Evolutionary conservation across 2,888 invertebrate species (phyloP).

Genomic region (Lamellibrachia columna): DNA sequence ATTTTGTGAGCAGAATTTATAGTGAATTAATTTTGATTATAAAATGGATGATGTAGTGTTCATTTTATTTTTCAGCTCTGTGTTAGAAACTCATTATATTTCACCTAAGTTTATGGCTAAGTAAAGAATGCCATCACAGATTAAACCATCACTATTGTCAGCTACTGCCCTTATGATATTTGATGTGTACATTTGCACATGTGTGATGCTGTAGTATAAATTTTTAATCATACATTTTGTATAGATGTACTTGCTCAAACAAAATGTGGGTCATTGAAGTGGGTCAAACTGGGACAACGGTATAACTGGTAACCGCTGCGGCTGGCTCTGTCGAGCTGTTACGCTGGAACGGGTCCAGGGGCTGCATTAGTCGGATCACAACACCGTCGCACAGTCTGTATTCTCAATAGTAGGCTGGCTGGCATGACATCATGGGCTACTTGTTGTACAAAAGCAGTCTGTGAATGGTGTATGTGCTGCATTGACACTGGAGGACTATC

Average conservation of each 20-base stretch:
- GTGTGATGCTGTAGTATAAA: background rate
- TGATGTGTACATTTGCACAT: background rate
- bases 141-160: background rate
- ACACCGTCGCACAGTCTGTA: background rate
- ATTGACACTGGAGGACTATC: background rate
- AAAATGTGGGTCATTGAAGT: background rate
- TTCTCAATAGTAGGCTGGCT: background rate
- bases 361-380: background rate
- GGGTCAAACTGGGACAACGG: background rate
- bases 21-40: background rate
- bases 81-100: background rate
- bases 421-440: background rate
- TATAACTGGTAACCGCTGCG: background rate
- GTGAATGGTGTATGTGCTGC: background rate
- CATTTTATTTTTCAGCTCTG: background rate
- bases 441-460: background rate
- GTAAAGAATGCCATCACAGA: background rate
- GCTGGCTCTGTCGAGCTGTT: background rate
- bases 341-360: background rate
- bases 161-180: background rate
- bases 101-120: background rate
- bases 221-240: background rate
- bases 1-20: background rate
- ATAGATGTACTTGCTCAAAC: background rate
- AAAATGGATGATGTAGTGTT: background rate